Evolutionary conservation across 2,888 invertebrate genomes (phyloP).

Genomic region (Metacarcinus magister): DNA sequence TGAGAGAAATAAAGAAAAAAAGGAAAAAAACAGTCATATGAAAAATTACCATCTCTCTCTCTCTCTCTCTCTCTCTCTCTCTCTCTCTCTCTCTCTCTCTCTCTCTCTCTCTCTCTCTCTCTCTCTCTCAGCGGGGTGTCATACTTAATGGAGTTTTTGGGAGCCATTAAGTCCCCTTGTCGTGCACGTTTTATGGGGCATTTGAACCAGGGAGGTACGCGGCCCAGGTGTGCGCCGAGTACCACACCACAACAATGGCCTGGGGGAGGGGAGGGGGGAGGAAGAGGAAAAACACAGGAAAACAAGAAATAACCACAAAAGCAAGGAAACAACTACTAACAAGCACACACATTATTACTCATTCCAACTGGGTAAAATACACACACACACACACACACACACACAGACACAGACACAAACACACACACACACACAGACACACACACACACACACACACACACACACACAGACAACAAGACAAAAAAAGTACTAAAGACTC

Average conservation of each 20-base stretch:
- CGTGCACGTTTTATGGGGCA: background rate
- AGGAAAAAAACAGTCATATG: background rate
- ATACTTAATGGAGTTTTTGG: background rate
- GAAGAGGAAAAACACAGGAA: too few species aligned
- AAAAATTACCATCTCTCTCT: background rate
- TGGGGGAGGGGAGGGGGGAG: too few species aligned
- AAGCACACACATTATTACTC: too few species aligned
- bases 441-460: background rate
- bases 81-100: background rate
- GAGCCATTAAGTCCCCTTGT: background rate
- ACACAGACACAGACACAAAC: background rate
- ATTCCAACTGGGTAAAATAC: background rate
- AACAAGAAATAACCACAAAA: background rate
- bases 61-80: background rate
- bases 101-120: background rate
- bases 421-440: conserved; percentile 37
- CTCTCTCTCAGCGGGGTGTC: conserved; percentile 15
- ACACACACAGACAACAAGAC: background rate
- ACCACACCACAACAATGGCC: background rate
- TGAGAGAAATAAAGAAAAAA: background rate
- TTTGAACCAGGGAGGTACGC: background rate
- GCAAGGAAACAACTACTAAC: background rate
- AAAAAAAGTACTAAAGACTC: too few species aligned
- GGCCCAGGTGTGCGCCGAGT: background rate
- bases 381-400: conserved; percentile 27